Conservation (phyloP, 2,888 invertebrate species). For the Acanthoscelides obtectus region DNA sequence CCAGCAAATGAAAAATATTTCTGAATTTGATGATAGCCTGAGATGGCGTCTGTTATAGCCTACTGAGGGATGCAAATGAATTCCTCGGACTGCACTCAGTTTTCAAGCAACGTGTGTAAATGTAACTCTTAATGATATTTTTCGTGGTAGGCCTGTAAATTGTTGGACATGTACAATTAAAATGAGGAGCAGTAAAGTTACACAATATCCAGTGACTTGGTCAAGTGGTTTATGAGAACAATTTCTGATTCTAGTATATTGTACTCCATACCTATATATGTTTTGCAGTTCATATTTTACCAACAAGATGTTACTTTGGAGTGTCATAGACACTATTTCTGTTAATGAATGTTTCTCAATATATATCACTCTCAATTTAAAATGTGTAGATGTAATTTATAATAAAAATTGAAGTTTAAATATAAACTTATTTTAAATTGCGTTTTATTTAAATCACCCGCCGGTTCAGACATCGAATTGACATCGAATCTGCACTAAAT, state of each 20-base stretch:
- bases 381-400: constrained; percentile 38
- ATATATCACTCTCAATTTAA: constrained; percentile 29
- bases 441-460: background rate
- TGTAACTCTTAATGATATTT: too few species aligned
- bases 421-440: constrained; percentile 21
- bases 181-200: too few species aligned
- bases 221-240: background rate
- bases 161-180: too few species aligned
- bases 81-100: too few species aligned
- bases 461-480: too few species aligned
- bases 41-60: too few species aligned
- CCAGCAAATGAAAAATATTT: too few species aligned
- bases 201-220: background rate
- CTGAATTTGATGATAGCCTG: too few species aligned
- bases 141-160: too few species aligned
- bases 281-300: background rate
- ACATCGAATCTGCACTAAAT: too few species aligned
- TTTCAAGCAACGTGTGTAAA: too few species aligned
- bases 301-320: background rate
- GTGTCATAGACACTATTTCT: background rate
- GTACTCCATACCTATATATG: background rate
- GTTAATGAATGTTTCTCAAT: constrained; percentile 29
- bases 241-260: background rate
- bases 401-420: constrained; percentile 32
- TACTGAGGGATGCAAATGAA: too few species aligned